phyloP scores from a whole-genome alignment of 2,113 vertebrate genomes.

The Phylloscopus whistleri region DNA sequence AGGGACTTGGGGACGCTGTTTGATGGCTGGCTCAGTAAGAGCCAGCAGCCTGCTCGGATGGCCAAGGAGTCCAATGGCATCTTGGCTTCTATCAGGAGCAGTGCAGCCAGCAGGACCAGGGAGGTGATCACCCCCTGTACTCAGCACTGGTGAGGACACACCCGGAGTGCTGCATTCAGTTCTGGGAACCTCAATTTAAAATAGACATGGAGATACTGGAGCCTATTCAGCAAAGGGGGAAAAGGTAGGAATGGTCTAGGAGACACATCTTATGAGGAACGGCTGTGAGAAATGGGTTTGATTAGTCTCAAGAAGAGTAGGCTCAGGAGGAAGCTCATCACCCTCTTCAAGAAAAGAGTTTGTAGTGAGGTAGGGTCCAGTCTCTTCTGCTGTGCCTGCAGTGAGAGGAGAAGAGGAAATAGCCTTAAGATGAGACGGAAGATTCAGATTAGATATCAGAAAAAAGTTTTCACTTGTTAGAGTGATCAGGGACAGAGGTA shows the following conservation, averaged over 20 bases:
- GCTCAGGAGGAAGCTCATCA: too few relatives aligned
- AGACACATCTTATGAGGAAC: neutral
- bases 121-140: fast-evolving
- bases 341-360: too few relatives aligned
- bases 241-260: too few relatives aligned
- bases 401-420: too few relatives aligned
- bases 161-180: neutral
- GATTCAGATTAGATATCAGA: too few relatives aligned
- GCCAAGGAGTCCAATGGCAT: neutral
- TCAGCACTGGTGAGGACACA: fast-evolving
- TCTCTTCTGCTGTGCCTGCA: too few relatives aligned
- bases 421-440: too few relatives aligned
- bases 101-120: neutral
- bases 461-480: too few relatives aligned
- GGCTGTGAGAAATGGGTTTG: too few relatives aligned
- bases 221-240: neutral
- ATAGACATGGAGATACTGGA: neutral
- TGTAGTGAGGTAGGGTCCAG: too few relatives aligned
- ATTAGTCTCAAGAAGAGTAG: too few relatives aligned
- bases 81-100: neutral
- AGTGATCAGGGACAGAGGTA: neutral
- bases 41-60: neutral
- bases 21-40: neutral
- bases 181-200: neutral
- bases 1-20: neutral